Base-by-base conservation (phyloP, 1,140 invertebrate species). In the Conopomorpha cramerella region DNA sequence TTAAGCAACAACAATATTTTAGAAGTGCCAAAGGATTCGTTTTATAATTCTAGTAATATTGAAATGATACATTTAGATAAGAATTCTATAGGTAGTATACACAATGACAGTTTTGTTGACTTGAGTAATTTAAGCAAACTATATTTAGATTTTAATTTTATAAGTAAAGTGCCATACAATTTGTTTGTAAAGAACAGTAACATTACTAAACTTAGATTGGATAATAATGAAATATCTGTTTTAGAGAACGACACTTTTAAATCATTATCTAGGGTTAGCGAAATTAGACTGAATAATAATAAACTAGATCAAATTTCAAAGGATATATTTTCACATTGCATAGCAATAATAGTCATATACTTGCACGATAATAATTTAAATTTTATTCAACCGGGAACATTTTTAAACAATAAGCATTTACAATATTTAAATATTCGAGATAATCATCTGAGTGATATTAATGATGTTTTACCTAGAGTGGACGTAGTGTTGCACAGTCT, bases 1-100 rank as follows among this genome's bases (percentile, higher is more conserved):
- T 74, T 95, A 25, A 88, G 90, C 16, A 88, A 93, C 61, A 96
- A 96, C 62, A 95, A 95, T 61, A 90, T 96, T 41, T 74, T 94
- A 14, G 90, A 93, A 70, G 83, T 96, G 49, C 88, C 88, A 18
- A 84, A 85, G 13, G 88, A 92, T 45, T 88, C 91, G 1, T 95
- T 95, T 66, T 80, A 82, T 11, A 90, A 91, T 45, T 93, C 90
- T 13, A 73, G 81, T 4, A 86, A 70, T 46, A 63, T 76, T 44
- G 67, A 44, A 44, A 42, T 46, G 43, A 61, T 76, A 61, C 51
- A 71, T 43, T 60, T 76, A 51, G 56, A 72, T 55, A 68, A 64
- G 42, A 76, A 76, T 54, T 63, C 61, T 52, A 68, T 74, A 44
- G 57, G 58, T 46, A 66, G 61, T 38, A 61, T 76, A 47, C 49